Percentiles rank a stretch among this genome's conserved stretches.
phyloP scores from a whole-genome alignment of 2,797 vertebrate genomes.

The Salmo trutta region DNA sequence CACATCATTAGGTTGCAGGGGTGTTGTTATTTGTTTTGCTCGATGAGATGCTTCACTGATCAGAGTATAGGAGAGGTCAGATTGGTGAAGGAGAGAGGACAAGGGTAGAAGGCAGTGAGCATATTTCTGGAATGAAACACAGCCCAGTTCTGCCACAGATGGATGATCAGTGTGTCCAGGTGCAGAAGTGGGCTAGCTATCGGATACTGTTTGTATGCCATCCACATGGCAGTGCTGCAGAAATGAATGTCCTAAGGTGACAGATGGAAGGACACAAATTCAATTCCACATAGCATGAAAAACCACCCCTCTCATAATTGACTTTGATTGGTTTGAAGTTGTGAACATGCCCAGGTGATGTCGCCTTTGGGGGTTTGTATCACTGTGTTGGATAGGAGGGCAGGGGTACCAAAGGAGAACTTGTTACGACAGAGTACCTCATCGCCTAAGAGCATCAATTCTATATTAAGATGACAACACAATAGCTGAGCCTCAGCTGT shows the following conservation, averaged over 20 bases:
- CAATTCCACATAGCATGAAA: not conserved
- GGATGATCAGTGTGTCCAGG: not conserved
- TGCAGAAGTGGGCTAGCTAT: not conserved
- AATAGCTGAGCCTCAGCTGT: not conserved
- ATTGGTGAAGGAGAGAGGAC: not conserved
- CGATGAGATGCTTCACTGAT: not conserved
- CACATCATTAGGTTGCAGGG: not conserved
- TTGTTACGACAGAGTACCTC: not conserved
- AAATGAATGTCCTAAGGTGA: slow-evolving; percentile 3
- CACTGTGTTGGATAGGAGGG: not conserved
- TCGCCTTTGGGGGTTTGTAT: not conserved
- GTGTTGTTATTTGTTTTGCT: not conserved
- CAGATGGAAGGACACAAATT: not conserved
- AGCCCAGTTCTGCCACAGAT: not conserved
- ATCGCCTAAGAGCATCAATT: not conserved
- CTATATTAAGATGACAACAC: not conserved
- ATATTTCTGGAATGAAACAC: too few species aligned
- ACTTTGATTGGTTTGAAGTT: slow-evolving; percentile 10
- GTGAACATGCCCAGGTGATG: not conserved
- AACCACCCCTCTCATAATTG: not conserved
- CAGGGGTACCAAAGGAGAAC: not conserved
- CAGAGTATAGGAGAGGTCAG: not conserved
- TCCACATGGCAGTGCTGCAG: slow-evolving; percentile 1
- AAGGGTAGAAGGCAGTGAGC: too few species aligned
- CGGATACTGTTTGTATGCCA: not conserved